Base-by-base conservation (phyloP, 1,140 invertebrate species). In the Sarcophaga bullata region DNA sequence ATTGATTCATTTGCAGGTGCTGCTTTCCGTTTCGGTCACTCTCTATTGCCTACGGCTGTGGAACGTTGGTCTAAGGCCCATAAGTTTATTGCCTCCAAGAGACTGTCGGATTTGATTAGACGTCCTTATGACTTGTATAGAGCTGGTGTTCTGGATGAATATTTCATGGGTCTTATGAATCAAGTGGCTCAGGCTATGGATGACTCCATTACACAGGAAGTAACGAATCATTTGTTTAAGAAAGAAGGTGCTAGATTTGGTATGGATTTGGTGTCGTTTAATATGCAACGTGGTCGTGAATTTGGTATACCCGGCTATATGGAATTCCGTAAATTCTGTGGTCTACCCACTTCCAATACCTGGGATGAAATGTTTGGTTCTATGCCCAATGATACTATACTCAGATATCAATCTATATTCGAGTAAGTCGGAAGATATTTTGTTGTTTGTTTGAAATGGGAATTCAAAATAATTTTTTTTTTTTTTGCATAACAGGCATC, bases 181-280 rank as follows among this genome's bases (percentile, higher is more conserved):
- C 97, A 98, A 92, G 95, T 97, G 17, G 96, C 97, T 8, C 96
- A 98, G 91, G 96, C 97, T 86, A 97, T 98, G 96, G 97, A 98
- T 86, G 96, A 97, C 87, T 96, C 96, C 0, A 96, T 98, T 82
- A 97, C 97, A 0, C 95, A 97, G 91, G 96, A 98, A 91, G 96
- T 97, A 0, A 97, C 96, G 13, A 97, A 97, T 91, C 95, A 97
- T 91, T 91, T 98, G 52, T 97, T 98, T 90, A 97, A 97, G 90
- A 97, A 97, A 91, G 94, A 94, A 37, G 95, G 95, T 15, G 94
- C 95, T 72, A 92, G 95, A 68, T 96, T 95, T 87, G 97, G 97
- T 84, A 94, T 98, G 92, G 97, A 98, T 91, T 91, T 98, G 84
- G 97, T 97, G 5, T 96, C 97, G 1, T 96, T 98, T 87, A 98